These are phyloP conservation scores for Trichogramma dendrolimi DNA, from an alignment of 2,888 invertebrate genomes.

Conservation along the genomic window DNA sequence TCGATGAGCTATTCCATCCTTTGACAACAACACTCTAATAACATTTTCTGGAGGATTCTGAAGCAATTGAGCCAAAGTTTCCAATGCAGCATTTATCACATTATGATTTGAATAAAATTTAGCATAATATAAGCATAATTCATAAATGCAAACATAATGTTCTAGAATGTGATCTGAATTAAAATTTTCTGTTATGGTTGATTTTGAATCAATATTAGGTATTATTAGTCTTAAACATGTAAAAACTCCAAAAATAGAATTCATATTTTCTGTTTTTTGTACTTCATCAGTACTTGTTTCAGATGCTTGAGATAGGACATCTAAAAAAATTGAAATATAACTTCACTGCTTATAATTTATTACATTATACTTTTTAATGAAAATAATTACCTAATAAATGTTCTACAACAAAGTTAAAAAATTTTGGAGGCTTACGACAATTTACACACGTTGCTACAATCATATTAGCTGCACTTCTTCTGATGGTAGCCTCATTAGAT, in stretches of 20 bases:
- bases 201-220: constrained; percentile 53
- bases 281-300: constrained; percentile 26
- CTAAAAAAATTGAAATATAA: constrained; percentile 15
- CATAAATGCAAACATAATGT: constrained; percentile 63
- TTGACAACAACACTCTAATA: constrained; percentile 50
- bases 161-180: constrained; percentile 37
- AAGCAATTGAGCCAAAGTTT: constrained; percentile 59
- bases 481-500: constrained; percentile 62
- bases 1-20: constrained; percentile 49
- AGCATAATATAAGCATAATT: constrained; percentile 70
- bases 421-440: constrained; percentile 65
- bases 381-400: constrained; percentile 56
- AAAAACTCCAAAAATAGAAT: constrained; percentile 63
- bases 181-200: constrained; percentile 25
- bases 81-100: constrained; percentile 81
- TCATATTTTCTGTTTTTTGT: constrained; percentile 33
- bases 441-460: constrained; percentile 76
- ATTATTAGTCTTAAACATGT: constrained; percentile 63
- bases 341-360: not conserved
- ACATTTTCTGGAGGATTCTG: constrained; percentile 54
- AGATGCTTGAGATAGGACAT: constrained; percentile 28
- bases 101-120: constrained; percentile 73
- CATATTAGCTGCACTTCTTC: constrained; percentile 77
- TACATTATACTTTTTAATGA: not conserved
- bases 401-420: constrained; percentile 65